Base-by-base conservation (phyloP, 2,797 vertebrate genomes). In the Propithecus perrieri region DNA sequence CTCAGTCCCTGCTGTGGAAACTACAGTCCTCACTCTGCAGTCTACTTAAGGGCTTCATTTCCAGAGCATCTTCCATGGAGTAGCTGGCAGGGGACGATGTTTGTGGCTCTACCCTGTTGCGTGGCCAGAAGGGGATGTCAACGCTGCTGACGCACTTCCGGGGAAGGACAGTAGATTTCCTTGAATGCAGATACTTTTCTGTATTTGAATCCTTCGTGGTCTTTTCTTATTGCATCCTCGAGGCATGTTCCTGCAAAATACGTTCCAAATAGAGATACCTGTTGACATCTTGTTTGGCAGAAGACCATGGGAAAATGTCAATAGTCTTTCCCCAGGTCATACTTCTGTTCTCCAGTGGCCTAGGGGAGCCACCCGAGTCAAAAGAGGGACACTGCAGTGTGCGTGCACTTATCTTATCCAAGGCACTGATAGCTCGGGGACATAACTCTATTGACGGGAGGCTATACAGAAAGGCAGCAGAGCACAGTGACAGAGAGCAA, bases 11-110 rank as follows among this genome's bases (percentile, higher is more conserved):
- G 41, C 15, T 15, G 41, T 24, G 17, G 17, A 46, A 24, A 57
- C 43, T 18, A 10, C 30, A 13, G 10, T 17, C 13, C 13, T 6
- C 1, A 24, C 28, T 81, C 28, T 5, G 24, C 1, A 26, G 1
- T 22, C 59, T n/a, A n/a, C 18, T 13, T 46, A 12, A 5, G 15
- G 57, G 80, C 41, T 48, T 61, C 41, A 46, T 18, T 10, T 38
- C 79, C 15, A 18, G 5, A 41, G 35, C 14, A 3, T 9, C 15
- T 11, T 17, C 79, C 30, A 38, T 30, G 79, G 38, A 30, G 24
- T 18, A 10, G 38, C 24, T 17, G 24, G 57, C 38, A 20, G n/a
- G 35, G 30, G 38, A 17, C 2, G 38, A 17, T 2, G 4, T 57
- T 15, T 5, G 1, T 11, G 18, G 26, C 38, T 43, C 53, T 43